These are phyloP conservation scores for Diprion similis DNA, from an alignment of 1,140 invertebrate genomes.

Conservation along the genomic window DNA sequence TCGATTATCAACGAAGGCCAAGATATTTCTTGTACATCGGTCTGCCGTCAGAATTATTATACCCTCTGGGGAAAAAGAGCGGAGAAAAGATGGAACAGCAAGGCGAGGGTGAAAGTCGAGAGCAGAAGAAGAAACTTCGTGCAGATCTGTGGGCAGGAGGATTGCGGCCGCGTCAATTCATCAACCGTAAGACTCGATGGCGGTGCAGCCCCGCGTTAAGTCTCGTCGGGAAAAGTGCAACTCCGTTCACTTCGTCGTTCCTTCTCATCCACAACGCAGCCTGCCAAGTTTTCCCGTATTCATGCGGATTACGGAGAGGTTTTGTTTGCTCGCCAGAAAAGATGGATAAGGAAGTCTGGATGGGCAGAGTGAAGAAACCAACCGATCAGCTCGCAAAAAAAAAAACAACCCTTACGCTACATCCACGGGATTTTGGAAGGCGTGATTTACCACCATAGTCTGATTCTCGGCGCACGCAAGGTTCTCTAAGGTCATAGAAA, in stretches of 20 bases:
- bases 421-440: too few relatives aligned
- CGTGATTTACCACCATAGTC: too few relatives aligned
- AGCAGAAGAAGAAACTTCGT: neutral
- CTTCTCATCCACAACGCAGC: constrained; percentile 48
- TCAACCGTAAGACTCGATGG: constrained; percentile 38
- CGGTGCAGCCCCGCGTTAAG: neutral
- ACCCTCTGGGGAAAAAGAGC: constrained; percentile 15
- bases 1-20: too few relatives aligned
- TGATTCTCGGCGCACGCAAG: too few relatives aligned
- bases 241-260: constrained; percentile 46
- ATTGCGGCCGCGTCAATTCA: constrained; percentile 47
- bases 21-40: too few relatives aligned
- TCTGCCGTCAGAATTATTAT: too few relatives aligned
- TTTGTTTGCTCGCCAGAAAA: neutral
- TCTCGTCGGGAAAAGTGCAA: constrained; percentile 20
- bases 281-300: constrained; percentile 39
- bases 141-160: constrained; percentile 4
- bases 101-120: constrained; percentile 21
- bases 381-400: neutral
- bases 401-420: neutral
- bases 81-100: constrained; percentile 24
- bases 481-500: too few relatives aligned
- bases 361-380: neutral
- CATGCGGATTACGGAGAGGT: neutral
- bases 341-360: neutral